Evolutionary conservation across 2,113 vertebrate genomes (phyloP).

Genomic region (Planiliza haematocheilus): DNA sequence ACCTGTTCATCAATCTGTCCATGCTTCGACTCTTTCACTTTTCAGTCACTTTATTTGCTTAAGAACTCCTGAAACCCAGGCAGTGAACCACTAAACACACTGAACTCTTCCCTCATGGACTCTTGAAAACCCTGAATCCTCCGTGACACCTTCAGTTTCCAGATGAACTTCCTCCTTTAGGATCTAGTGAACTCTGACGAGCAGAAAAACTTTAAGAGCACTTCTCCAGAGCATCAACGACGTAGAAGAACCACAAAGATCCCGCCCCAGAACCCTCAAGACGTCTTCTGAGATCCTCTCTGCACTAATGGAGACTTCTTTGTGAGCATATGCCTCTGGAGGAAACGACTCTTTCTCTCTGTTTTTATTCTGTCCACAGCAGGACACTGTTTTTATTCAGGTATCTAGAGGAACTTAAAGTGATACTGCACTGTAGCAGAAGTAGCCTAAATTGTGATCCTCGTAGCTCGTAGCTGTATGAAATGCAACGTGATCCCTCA

Average conservation of each 20-base stretch:
- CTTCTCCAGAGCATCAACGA: too few species aligned
- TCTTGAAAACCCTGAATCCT: too few species aligned
- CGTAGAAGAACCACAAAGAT: not conserved
- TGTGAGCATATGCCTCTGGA: slow-evolving; percentile 21
- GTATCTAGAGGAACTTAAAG: slow-evolving; percentile 70
- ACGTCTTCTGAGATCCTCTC: slow-evolving; percentile 6
- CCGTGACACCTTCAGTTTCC: too few species aligned
- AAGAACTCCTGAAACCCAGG: not conserved
- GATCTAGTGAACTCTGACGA: too few species aligned
- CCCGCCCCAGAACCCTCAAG: not conserved
- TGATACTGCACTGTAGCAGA: slow-evolving; percentile 69
- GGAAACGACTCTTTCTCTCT: slow-evolving; percentile 35
- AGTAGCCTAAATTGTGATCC: slow-evolving; percentile 67
- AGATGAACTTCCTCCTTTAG: too few species aligned
- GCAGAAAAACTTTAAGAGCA: too few species aligned
- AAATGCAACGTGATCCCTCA: slow-evolving; percentile 48
- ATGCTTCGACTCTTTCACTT: not conserved
- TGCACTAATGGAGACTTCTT: slow-evolving; percentile 47
- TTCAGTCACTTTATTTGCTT: too few species aligned
- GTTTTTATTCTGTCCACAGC: slow-evolving; percentile 29
- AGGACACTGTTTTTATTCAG: slow-evolving; percentile 71
- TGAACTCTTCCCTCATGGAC: too few species aligned
- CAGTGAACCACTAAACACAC: not conserved
- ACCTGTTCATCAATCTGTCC: slow-evolving; percentile 5
- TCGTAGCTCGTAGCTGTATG: slow-evolving; percentile 59